Evolutionary conservation across 2,888 invertebrate species (phyloP).

Genomic region (Bimastos eiseni): DNA sequence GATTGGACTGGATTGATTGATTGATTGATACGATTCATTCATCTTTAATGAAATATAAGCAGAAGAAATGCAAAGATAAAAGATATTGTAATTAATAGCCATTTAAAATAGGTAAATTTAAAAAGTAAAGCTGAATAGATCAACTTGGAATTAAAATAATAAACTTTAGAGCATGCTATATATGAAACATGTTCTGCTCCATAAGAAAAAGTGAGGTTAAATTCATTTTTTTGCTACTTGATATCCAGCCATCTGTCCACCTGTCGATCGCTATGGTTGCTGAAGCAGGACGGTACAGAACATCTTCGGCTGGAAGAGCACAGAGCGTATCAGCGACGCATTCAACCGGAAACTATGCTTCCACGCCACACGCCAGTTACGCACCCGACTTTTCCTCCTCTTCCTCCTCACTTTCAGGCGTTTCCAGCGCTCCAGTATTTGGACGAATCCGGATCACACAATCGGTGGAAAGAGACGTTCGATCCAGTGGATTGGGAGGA

Average conservation of each 20-base stretch:
- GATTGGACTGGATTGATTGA: too few relatives aligned
- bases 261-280: neutral
- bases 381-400: neutral
- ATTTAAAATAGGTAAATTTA: too few relatives aligned
- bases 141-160: neutral
- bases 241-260: neutral
- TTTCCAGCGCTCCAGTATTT: constrained; percentile 15
- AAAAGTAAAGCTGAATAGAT: too few relatives aligned
- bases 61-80: neutral
- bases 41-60: neutral
- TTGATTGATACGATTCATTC: too few relatives aligned
- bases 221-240: neutral
- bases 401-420: neutral
- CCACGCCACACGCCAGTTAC: neutral
- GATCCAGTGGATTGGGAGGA: neutral
- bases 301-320: neutral
- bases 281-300: neutral
- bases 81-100: too few relatives aligned
- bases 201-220: neutral
- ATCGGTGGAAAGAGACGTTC: constrained; percentile 17
- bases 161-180: neutral
- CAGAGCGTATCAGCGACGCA: neutral
- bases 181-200: neutral
- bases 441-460: constrained; percentile 28
- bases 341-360: neutral